Conservation (phyloP, 2,797 vertebrate genomes). For the Vultur gryphus region DNA sequence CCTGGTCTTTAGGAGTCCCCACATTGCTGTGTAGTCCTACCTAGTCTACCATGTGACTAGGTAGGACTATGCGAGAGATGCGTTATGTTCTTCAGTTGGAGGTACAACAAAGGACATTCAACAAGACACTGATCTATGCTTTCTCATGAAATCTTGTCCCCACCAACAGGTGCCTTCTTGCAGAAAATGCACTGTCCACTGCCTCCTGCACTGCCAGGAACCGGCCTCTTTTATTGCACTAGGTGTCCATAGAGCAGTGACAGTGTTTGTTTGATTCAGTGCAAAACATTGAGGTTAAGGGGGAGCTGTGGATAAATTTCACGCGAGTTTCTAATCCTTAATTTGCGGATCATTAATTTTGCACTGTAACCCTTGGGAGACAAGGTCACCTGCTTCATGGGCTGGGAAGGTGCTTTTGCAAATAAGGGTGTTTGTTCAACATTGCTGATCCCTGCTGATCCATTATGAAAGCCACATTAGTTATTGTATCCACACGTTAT, state of each 20-base stretch:
- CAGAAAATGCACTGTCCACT: background rate
- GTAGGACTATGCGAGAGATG: background rate
- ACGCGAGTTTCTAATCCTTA: background rate
- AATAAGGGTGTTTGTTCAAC: conserved; percentile 60
- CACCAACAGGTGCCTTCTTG: background rate
- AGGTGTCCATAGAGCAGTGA: background rate
- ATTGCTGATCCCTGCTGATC: conserved; percentile 52
- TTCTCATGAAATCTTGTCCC: background rate
- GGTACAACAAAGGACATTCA: background rate
- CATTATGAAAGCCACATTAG: conserved; percentile 44
- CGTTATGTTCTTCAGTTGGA: background rate
- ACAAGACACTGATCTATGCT: background rate
- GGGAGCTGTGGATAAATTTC: conserved; percentile 4
- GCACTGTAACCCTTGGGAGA: conserved; percentile 12
- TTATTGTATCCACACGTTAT: conserved; percentile 32
- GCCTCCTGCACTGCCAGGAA: background rate
- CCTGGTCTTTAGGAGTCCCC: background rate
- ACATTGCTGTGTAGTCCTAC: background rate
- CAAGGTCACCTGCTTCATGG: conserved; percentile 27
- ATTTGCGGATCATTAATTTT: conserved; percentile 45
- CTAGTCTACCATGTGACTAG: background rate
- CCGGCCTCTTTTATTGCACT: background rate
- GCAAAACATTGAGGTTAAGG: background rate
- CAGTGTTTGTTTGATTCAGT: background rate
- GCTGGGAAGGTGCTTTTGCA: conserved; percentile 46